A percentile compares a stretch with the other conserved stretches of the same genome.
Evolutionary conservation across 2,888 invertebrate species (phyloP).

Genomic region (Watsonalla cultraria): DNA sequence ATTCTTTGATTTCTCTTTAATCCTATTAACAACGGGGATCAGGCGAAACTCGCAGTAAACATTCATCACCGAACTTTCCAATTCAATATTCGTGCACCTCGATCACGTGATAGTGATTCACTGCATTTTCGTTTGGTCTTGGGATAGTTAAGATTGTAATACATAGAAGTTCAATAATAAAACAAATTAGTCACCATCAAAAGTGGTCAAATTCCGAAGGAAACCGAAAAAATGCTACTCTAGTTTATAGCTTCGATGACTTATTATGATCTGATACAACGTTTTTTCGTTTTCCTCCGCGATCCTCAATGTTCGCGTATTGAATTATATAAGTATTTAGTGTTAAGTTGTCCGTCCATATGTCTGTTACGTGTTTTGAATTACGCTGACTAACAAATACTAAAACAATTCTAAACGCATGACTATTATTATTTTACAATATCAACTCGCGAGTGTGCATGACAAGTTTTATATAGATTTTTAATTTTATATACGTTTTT

Average conservation of each 20-base stretch:
- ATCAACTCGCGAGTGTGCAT: constrained; percentile 74
- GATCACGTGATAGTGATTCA: constrained; percentile 50
- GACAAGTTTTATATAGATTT: constrained; percentile 43
- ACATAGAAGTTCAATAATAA: constrained; percentile 28
- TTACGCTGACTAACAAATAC: constrained; percentile 73
- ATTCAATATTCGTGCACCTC: constrained; percentile 13
- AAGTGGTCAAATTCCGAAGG: constrained; percentile 51
- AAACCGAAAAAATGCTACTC: constrained; percentile 55
- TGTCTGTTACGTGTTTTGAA: constrained; percentile 52
- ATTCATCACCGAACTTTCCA: constrained; percentile 40
- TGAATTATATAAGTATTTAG: constrained; percentile 22
- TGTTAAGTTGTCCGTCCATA: constrained; percentile 24
- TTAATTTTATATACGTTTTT: constrained; percentile 31
- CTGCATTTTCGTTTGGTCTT: constrained; percentile 52
- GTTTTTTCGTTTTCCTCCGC: constrained; percentile 63
- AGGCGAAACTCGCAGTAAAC: constrained; percentile 49
- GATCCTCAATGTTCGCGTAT: constrained; percentile 48
- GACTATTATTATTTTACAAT: constrained; percentile 59
- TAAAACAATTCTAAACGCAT: constrained; percentile 71
- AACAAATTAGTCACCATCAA: constrained; percentile 26
- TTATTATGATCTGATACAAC: constrained; percentile 35
- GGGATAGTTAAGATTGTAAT: constrained; percentile 41
- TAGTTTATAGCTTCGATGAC: constrained; percentile 56
- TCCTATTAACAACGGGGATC: constrained; percentile 34
- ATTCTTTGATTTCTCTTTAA: constrained; percentile 18